Percentiles rank a stretch among this genome's conserved stretches.
phyloP scores from a whole-genome alignment of 2,113 vertebrate genomes.

The Corythoichthys haematopterus region DNA sequence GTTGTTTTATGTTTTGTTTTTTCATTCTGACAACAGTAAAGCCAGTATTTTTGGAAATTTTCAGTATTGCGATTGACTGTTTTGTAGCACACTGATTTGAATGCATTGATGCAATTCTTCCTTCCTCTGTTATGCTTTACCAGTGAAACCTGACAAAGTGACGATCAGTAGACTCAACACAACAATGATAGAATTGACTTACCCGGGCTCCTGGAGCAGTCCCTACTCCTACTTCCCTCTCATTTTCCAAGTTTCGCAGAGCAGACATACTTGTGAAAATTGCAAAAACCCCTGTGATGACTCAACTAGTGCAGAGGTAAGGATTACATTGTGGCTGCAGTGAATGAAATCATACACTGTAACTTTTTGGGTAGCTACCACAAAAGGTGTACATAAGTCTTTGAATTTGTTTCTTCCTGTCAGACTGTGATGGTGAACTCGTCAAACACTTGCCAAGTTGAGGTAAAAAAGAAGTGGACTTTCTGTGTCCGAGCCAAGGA shows the following conservation, averaged over 20 bases:
- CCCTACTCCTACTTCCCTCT: conserved; percentile 70
- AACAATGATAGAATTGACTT: conserved; percentile 53
- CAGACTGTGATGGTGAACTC: conserved; percentile 23
- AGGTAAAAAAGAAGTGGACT: conserved; percentile 21
- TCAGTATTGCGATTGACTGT: background rate
- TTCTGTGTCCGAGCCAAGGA: conserved; percentile 66
- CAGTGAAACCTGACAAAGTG: conserved; percentile 69
- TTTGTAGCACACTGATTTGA: background rate
- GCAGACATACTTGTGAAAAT: conserved; percentile 20
- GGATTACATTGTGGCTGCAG: background rate
- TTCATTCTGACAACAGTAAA: too few relatives aligned
- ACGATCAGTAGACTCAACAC: conserved; percentile 43
- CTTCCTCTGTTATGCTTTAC: background rate
- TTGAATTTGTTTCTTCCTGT: background rate
- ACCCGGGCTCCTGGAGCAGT: conserved; percentile 66
- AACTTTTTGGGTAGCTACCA: background rate
- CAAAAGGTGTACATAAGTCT: background rate
- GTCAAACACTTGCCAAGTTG: conserved; percentile 35
- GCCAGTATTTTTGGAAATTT: background rate
- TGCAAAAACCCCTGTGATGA: conserved; percentile 24
- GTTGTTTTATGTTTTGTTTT: background rate
- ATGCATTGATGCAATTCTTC: background rate
- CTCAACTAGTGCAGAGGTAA: conserved; percentile 38
- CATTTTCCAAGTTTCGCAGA: conserved; percentile 59
- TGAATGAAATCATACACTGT: background rate